Percentiles rank a stretch among this genome's conserved stretches.
Evolutionary conservation across 2,888 invertebrate species (phyloP).

Genomic region (Sympetrum striolatum): DNA sequence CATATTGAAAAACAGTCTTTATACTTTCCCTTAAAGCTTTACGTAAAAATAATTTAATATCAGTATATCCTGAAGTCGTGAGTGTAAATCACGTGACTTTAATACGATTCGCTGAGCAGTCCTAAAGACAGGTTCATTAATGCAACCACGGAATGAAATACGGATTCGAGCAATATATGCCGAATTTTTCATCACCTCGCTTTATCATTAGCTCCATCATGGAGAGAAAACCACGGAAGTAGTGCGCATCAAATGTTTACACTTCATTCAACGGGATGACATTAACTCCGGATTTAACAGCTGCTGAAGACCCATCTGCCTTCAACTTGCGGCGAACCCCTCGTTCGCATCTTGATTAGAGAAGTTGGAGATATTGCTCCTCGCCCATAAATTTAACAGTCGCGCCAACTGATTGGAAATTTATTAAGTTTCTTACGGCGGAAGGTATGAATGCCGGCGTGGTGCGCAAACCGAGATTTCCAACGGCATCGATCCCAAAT

Average conservation of each 20-base stretch:
- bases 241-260: neutral
- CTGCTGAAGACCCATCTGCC: neutral
- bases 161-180: neutral
- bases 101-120: neutral
- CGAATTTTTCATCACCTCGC: neutral
- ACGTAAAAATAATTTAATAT: neutral
- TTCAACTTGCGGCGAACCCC: neutral
- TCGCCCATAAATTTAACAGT: no score
- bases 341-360: neutral
- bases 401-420: no score
- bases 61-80: neutral
- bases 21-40: neutral
- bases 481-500: neutral
- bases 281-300: neutral
- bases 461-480: neutral
- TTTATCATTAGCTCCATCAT: neutral
- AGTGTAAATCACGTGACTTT: neutral
- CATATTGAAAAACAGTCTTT: neutral
- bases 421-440: neutral
- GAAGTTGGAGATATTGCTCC: neutral
- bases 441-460: neutral
- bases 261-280: neutral
- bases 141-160: neutral
- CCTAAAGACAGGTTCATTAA: neutral
- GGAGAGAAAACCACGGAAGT: neutral